phyloP scores from a whole-genome alignment of 2,113 vertebrate species.

The Marmota flaviventris region DNA sequence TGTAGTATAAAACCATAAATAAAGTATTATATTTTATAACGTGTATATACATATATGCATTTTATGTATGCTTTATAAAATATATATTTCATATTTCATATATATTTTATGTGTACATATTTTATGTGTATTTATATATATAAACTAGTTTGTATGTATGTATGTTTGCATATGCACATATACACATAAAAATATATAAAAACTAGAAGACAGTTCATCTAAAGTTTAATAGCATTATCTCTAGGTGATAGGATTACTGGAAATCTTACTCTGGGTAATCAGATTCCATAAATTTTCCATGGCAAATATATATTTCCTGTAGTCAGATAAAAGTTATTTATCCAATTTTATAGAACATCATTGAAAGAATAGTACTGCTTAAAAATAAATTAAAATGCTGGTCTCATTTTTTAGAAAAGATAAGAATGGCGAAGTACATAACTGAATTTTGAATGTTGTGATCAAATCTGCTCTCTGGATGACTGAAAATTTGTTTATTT shows the following conservation, averaged over 20 bases:
- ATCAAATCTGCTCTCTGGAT: neutral
- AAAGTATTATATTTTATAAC: neutral
- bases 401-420: constrained; percentile 33
- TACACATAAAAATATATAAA: neutral
- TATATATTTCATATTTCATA: neutral
- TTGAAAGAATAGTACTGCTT: neutral
- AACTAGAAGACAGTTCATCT: constrained; percentile 22
- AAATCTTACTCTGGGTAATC: neutral
- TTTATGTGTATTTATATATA: neutral
- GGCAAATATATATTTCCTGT: neutral
- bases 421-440: neutral
- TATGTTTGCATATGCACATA: neutral
- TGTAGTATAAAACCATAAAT: neutral
- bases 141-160: neutral
- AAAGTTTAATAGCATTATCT: neutral
- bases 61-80: neutral
- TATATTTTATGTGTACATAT: too few species aligned
- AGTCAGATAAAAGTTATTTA: constrained; percentile 3
- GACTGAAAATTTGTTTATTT: neutral
- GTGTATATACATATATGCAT: neutral
- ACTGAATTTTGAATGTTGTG: neutral
- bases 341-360: neutral
- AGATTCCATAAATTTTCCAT: neutral
- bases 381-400: constrained; percentile 30
- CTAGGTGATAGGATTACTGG: neutral